These are phyloP conservation scores for Nesogale talazaci DNA, from an alignment of 2,113 vertebrate genomes.

Conservation along the genomic window DNA sequence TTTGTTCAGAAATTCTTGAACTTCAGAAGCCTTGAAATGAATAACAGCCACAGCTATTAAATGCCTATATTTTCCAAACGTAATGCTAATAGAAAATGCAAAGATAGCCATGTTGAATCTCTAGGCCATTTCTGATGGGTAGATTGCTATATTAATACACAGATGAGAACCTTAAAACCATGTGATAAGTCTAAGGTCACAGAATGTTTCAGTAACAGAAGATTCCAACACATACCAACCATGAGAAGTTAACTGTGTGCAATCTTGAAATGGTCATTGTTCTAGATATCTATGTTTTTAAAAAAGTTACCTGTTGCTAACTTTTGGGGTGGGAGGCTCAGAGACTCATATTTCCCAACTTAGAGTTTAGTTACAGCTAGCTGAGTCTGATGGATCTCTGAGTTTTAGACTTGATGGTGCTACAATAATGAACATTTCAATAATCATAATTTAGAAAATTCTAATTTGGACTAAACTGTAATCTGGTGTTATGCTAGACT, in stretches of 20 bases:
- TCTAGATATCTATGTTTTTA: neutral
- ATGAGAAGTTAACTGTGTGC: neutral
- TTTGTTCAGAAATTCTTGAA: too few relatives aligned
- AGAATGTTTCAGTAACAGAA: neutral
- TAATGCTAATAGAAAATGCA: neutral
- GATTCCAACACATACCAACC: neutral
- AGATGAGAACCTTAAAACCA: neutral
- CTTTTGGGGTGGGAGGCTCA: neutral
- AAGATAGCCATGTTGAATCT: neutral
- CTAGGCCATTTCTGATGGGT: neutral
- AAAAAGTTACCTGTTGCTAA: neutral
- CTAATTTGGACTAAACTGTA: neutral
- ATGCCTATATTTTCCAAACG: neutral
- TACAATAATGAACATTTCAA: slow-evolving; percentile 20
- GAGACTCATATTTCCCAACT: neutral
- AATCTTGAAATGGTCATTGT: neutral
- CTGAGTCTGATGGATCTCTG: neutral
- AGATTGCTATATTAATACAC: neutral
- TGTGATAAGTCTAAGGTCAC: neutral
- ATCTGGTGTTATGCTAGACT: neutral
- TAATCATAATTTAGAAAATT: slow-evolving; percentile 27
- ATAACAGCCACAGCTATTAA: slow-evolving; percentile 10
- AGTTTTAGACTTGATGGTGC: neutral
- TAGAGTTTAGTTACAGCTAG: neutral
- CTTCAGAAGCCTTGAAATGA: slow-evolving; percentile 36